Base-by-base conservation (phyloP, 2,797 vertebrate species). In the Tenualosa thibaudeaui region DNA sequence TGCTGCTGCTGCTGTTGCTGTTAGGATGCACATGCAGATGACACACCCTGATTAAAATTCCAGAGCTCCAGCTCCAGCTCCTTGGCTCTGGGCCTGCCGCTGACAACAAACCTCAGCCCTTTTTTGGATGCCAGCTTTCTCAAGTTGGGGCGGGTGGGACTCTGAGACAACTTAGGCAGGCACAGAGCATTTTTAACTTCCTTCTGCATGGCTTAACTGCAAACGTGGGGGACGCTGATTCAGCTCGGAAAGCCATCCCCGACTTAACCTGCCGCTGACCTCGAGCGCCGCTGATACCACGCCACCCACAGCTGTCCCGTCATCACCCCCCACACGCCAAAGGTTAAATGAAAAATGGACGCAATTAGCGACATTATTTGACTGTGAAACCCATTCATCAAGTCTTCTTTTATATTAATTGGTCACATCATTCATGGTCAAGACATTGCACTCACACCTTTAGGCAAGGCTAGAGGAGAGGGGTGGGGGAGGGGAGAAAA, bases 381-480 rank as follows among this genome's bases (percentile, higher is more conserved):
- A 88, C 88, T 88, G 83, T 82, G 86, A 90, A 91, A 88, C 86
- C 87, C 85, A 89, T 91, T 87, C 88, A 88, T 89, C 88, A 90
- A 83, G 68, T 84, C 84, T 87, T 68, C 83, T 87, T 87, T 86
- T 82, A 85, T 86, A 85, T 87, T 90, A 91, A 89, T 88, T 88
- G 85, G 88, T 84, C 88, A 86, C 89, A 88, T 90, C 89, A 90
- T 83, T 90, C 86, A 89, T 85, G 65, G 75, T 83, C 65, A 81
- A 86, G 87, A 84, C 87, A 86, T 37, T 60, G 17, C 83, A 49
- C 54, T 85, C 26, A 89, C 85, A 87, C 83, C 87, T 91, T 87
- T 86, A 89, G 88, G 85, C 82, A 84, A 62, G 75, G 81, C 85
- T 65, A 58, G 83, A 58, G 15, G 68, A 75, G 60, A 83, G 62